Conservation (phyloP, 2,888 invertebrate genomes). For the Trichacis sp. region DNA sequence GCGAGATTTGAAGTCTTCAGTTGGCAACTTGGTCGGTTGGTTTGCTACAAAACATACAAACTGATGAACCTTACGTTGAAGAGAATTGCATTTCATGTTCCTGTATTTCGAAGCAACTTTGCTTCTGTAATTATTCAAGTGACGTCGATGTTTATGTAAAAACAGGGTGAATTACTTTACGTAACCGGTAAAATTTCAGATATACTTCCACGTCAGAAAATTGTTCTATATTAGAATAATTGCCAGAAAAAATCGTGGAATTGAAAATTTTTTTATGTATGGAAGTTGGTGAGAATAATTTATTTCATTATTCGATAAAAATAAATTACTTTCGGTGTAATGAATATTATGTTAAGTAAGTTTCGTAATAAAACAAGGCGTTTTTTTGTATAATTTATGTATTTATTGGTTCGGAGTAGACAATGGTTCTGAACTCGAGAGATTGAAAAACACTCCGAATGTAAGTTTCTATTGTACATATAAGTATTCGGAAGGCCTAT, state of each 20-base stretch:
- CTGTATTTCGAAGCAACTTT: slow-evolving; percentile 54
- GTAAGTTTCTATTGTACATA: slow-evolving; percentile 34
- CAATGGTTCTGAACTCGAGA: background rate
- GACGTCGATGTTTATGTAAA: slow-evolving; percentile 42
- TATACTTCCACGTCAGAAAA: too few species aligned
- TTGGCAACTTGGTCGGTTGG: slow-evolving; percentile 48
- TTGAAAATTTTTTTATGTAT: slow-evolving; percentile 11
- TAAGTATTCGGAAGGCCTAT: slow-evolving; percentile 27
- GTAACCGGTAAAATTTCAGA: slow-evolving; percentile 1
- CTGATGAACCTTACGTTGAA: slow-evolving; percentile 49
- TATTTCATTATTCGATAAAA: too few species aligned
- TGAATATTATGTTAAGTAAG: too few species aligned
- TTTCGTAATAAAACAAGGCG: too few species aligned
- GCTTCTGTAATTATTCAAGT: slow-evolving; percentile 28
- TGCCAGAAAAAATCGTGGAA: background rate
- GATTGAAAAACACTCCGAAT: slow-evolving; percentile 2
- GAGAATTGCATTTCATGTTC: slow-evolving; percentile 59
- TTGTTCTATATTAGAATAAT: slow-evolving; percentile 22
- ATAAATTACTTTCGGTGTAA: too few species aligned
- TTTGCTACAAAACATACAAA: slow-evolving; percentile 54
- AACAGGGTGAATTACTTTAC: slow-evolving; percentile 58
- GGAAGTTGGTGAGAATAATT: too few species aligned
- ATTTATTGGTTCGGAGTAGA: background rate
- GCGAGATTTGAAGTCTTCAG: slow-evolving; percentile 35
- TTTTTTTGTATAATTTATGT: background rate